Percentiles rank a stretch among this genome's conserved stretches.
phyloP scores from a whole-genome alignment of 2,113 vertebrate genomes.

The Halichoeres trimaculatus region DNA sequence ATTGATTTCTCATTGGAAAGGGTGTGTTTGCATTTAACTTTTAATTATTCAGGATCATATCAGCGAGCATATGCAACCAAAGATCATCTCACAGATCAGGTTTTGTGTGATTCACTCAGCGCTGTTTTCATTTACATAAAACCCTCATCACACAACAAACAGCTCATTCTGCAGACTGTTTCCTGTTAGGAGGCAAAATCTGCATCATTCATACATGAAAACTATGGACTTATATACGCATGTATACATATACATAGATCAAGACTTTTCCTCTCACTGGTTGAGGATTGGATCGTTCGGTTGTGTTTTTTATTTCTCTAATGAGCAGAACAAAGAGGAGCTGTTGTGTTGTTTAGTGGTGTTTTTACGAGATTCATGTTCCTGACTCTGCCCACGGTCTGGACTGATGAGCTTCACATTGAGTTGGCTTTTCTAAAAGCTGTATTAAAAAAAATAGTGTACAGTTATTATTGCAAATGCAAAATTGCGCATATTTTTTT shows the following conservation, averaged over 20 bases:
- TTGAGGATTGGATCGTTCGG: slow-evolving; percentile 21
- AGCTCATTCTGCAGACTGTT: slow-evolving; percentile 46
- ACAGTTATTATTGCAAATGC: too few relatives aligned
- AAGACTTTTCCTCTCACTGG: background rate
- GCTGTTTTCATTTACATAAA: slow-evolving; percentile 41
- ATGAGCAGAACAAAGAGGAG: slow-evolving; percentile 58
- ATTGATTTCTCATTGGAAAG: slow-evolving; percentile 40
- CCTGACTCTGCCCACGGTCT: slow-evolving; percentile 64
- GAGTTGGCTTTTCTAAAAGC: slow-evolving; percentile 70
- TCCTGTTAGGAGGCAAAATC: slow-evolving; percentile 32
- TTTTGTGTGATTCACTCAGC: background rate
- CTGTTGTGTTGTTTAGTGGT: slow-evolving; percentile 66
- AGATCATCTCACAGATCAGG: slow-evolving; percentile 7
- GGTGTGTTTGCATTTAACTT: slow-evolving; percentile 29
- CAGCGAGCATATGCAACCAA: slow-evolving; percentile 2
- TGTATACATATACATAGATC: too few relatives aligned
- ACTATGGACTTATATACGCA: slow-evolving; percentile 14
- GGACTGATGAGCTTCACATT: slow-evolving; percentile 79
- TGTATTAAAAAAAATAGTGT: too few relatives aligned
- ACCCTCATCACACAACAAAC: slow-evolving; percentile 30
- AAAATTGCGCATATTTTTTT: too few relatives aligned
- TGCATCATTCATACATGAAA: slow-evolving; percentile 52
- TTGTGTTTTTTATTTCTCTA: slow-evolving; percentile 41
- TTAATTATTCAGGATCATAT: slow-evolving; percentile 14
- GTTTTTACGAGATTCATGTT: slow-evolving; percentile 80